Conservation (phyloP, 2,113 vertebrate genomes). For the Corydoras maculifer region DNA sequence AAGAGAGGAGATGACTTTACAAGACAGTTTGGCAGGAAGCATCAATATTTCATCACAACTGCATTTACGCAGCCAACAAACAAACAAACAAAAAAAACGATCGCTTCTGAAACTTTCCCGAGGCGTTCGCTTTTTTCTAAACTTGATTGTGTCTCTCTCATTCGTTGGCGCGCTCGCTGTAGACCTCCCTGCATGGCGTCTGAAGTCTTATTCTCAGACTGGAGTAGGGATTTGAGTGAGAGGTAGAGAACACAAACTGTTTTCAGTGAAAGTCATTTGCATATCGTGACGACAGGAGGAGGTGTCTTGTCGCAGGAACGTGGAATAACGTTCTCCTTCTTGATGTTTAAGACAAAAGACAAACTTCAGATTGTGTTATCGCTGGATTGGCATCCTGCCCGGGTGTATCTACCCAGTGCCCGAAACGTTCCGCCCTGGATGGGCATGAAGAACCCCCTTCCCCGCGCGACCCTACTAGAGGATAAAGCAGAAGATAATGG, state of each 20-base stretch:
- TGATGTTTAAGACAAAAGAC: too few relatives aligned
- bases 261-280: too few relatives aligned
- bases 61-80: conserved; percentile 48
- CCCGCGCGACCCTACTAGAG: too few relatives aligned
- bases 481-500: too few relatives aligned
- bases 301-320: too few relatives aligned
- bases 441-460: too few relatives aligned
- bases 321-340: too few relatives aligned
- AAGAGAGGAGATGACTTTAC: conserved; percentile 47
- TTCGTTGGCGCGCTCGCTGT: conserved; percentile 1
- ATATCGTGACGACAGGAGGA: too few relatives aligned
- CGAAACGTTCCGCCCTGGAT: too few relatives aligned
- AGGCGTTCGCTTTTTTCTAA: conserved; percentile 34
- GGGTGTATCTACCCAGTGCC: too few relatives aligned
- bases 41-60: conserved; percentile 51
- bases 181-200: conserved; percentile 15
- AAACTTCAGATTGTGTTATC: too few relatives aligned
- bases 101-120: conserved; percentile 39
- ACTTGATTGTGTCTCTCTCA: conserved; percentile 29
- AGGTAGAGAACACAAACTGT: conserved; percentile 3
- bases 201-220: conserved; percentile 27
- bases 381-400: too few relatives aligned
- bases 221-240: conserved; percentile 30
- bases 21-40: conserved; percentile 46
- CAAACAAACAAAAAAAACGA: conserved; percentile 25